Evolutionary conservation across 92 coral and sea anemone species (phyloP).

Genomic region (Pocillopora meandrina): DNA sequence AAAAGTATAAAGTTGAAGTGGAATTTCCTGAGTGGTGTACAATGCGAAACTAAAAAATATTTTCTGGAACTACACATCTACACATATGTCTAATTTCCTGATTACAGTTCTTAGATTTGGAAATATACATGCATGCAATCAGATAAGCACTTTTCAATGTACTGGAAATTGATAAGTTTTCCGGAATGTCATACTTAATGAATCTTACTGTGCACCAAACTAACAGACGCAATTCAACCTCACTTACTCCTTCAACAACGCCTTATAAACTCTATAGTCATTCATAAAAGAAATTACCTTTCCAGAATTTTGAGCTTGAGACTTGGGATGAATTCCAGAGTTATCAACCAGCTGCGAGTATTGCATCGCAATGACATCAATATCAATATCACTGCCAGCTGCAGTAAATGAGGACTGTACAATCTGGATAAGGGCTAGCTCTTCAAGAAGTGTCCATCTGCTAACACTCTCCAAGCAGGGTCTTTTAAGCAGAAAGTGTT

Average conservation of each 20-base stretch:
- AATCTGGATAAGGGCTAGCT: conserved; percentile 40
- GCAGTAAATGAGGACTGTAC: conserved; percentile 4
- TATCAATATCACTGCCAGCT: conserved; percentile 23
- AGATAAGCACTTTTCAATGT: too few relatives aligned
- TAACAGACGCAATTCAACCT: conserved; percentile 18
- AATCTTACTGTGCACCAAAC: too few relatives aligned
- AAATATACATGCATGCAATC: too few relatives aligned
- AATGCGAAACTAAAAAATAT: too few relatives aligned
- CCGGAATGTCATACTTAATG: too few relatives aligned
- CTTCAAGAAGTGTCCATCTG: conserved; percentile 52
- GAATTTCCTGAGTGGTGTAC: too few relatives aligned
- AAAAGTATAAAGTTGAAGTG: too few relatives aligned
- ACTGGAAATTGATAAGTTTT: too few relatives aligned
- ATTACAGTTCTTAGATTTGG: too few relatives aligned
- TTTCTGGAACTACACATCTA: too few relatives aligned
- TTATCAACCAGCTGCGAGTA: conserved; percentile 43
- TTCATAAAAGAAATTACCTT: conserved; percentile 48
- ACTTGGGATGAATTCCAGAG: conserved; percentile 26
- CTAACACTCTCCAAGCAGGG: conserved; percentile 3
- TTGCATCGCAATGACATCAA: conserved; percentile 35
- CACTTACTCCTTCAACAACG: conserved; percentile 44
- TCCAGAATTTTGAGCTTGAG: conserved; percentile 7
- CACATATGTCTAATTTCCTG: too few relatives aligned
- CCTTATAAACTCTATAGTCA: conserved; percentile 29
- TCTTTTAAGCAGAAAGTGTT: neutral